Evolutionary conservation across 2,113 vertebrate species (phyloP).

Genomic region (Coturnix japonica): DNA sequence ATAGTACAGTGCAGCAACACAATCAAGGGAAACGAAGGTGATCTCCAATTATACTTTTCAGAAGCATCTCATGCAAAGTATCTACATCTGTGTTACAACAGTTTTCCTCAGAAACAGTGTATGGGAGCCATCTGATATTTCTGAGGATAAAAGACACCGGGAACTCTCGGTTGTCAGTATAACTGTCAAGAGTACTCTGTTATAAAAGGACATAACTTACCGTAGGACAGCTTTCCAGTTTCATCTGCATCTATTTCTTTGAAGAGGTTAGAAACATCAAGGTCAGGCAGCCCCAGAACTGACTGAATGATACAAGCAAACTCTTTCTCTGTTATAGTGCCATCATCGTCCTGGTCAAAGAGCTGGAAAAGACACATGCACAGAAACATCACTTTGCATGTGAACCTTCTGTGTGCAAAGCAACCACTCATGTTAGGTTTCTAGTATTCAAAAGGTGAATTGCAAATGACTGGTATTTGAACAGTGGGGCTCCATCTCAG

Average conservation of each 20-base stretch:
- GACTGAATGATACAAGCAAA: slow-evolving; percentile 89
- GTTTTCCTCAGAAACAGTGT: neutral
- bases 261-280: slow-evolving; percentile 90
- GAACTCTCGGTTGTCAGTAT: neutral
- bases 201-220: slow-evolving; percentile 71
- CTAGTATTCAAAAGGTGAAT: neutral
- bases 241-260: slow-evolving; percentile 88
- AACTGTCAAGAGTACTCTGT: neutral
- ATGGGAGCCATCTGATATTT: neutral
- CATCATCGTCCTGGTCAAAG: slow-evolving; percentile 92
- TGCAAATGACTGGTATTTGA: neutral
- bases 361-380: slow-evolving; percentile 75
- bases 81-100: neutral
- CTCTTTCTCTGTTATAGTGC: slow-evolving; percentile 87
- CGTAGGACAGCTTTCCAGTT: slow-evolving; percentile 87
- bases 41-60: neutral
- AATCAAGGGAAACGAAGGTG: neutral
- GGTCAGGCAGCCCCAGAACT: slow-evolving; percentile 87
- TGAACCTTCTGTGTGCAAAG: neutral
- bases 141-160: neutral
- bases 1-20: neutral
- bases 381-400: neutral
- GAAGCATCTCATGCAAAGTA: neutral
- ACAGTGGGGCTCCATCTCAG: neutral
- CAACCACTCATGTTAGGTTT: neutral